Evolutionary conservation across 2,797 vertebrate species (phyloP).

Genomic region (Staurois parvus): DNA sequence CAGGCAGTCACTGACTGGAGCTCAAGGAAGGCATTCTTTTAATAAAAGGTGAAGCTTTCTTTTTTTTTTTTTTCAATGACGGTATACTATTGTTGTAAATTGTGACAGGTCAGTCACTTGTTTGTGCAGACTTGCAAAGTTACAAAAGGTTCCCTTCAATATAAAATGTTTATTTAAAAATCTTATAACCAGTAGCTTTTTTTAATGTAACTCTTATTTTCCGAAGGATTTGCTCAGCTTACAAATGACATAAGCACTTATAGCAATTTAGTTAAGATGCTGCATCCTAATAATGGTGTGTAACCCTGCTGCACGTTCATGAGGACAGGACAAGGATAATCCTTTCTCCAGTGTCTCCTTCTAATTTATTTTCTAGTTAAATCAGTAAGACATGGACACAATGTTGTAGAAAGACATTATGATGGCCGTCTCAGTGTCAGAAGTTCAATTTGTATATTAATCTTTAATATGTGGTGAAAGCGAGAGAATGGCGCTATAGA

Average conservation of each 20-base stretch:
- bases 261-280: not conserved
- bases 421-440: slow-evolving; percentile 11
- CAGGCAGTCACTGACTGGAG: no score
- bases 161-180: no score
- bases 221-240: not conserved
- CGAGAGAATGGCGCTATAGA: not conserved
- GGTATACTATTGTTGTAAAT: no score
- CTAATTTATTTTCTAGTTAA: slow-evolving; percentile 36
- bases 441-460: slow-evolving; percentile 17
- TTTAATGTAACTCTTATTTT: not conserved
- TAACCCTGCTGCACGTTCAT: slow-evolving; percentile 1
- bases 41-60: no score
- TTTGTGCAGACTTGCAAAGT: no score
- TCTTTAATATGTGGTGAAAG: slow-evolving; percentile 19
- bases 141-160: no score
- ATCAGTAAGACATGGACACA: slow-evolving; percentile 16
- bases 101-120: no score
- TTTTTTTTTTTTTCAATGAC: no score
- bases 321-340: not conserved
- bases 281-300: slow-evolving; percentile 9
- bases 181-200: no score
- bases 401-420: slow-evolving; percentile 38
- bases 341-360: not conserved
- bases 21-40: no score
- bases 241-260: not conserved